Percentiles rank a stretch among this genome's conserved stretches.
Conservation (phyloP, 2,113 vertebrate species). For the Phyllostomus hastatus region DNA sequence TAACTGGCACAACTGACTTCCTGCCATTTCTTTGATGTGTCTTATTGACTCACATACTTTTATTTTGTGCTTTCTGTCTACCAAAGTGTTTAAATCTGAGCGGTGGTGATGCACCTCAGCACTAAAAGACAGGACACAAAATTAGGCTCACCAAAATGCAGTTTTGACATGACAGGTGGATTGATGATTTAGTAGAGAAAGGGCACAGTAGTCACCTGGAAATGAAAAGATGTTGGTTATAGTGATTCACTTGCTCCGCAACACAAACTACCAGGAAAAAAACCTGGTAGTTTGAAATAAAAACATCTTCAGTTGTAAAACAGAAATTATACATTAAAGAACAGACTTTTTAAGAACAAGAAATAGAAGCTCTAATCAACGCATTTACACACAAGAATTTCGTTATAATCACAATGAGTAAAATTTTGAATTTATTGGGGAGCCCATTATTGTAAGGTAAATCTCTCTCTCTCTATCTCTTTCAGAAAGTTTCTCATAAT, state of each 20-base stretch:
- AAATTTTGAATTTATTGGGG: not conserved
- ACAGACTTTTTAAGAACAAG: not conserved
- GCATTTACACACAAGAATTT: not conserved
- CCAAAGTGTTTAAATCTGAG: not conserved
- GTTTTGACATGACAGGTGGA: too few species aligned
- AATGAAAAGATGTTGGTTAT: not conserved
- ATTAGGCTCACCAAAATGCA: not conserved
- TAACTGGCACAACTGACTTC: not conserved
- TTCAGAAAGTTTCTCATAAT: not conserved
- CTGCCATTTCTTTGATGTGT: not conserved
- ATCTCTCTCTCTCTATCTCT: not conserved
- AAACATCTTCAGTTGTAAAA: not conserved
- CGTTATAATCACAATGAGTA: not conserved
- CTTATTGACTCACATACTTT: not conserved
- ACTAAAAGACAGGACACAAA: not conserved
- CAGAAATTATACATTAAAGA: not conserved
- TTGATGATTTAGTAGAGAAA: not conserved
- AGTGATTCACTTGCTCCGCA: not conserved
- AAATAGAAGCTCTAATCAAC: not conserved
- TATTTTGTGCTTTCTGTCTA: not conserved
- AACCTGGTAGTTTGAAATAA: not conserved
- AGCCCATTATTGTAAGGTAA: not conserved
- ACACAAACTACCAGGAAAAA: rapidly evolving
- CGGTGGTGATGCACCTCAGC: not conserved
- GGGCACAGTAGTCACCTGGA: rapidly evolving